Evolutionary conservation across 2,797 vertebrate genomes (phyloP).

Genomic region (Centropyge bicolor): DNA sequence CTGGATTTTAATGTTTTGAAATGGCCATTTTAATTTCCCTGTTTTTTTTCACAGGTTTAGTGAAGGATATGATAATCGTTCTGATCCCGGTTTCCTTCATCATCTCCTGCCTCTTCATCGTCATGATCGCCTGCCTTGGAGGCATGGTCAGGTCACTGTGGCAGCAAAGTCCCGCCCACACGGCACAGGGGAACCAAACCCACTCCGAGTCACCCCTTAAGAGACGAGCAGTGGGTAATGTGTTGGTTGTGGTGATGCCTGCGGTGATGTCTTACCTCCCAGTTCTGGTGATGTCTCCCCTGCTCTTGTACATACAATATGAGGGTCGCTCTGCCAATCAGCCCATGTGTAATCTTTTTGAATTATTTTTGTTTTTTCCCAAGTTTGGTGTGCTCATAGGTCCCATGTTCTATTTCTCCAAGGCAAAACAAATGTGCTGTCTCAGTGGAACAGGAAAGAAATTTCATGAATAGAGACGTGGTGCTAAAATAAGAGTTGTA

Average conservation of each 20-base stretch:
- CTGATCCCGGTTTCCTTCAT: conserved; percentile 4
- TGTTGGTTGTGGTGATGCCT: conserved; percentile 69
- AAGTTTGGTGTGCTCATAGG: conserved; percentile 66
- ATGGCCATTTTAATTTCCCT: background rate
- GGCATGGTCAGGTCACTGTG: conserved; percentile 59
- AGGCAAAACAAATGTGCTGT: conserved; percentile 51
- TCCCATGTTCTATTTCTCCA: conserved; percentile 71
- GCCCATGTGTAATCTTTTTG: background rate
- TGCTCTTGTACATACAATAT: background rate
- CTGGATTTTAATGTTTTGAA: background rate
- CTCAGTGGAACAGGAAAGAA: background rate
- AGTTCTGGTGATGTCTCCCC: conserved; percentile 37
- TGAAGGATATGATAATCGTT: fast-evolving
- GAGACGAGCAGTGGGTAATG: conserved; percentile 64
- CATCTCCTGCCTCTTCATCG: conserved; percentile 57
- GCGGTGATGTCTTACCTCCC: conserved; percentile 68
- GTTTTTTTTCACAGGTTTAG: conserved; percentile 25
- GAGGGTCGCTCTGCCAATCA: fast-evolving
- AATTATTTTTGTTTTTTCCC: conserved; percentile 38
- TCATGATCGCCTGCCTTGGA: conserved; percentile 71
- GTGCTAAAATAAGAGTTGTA: background rate
- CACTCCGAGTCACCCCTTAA: conserved; percentile 39
- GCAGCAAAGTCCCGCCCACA: conserved; percentile 60
- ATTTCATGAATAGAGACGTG: background rate
- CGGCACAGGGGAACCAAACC: background rate